Percentiles rank a stretch among this genome's conserved stretches.
These are phyloP conservation scores for Poeciliopsis retropinna DNA, from an alignment of 2,113 vertebrate genomes.

Conservation along the genomic window DNA sequence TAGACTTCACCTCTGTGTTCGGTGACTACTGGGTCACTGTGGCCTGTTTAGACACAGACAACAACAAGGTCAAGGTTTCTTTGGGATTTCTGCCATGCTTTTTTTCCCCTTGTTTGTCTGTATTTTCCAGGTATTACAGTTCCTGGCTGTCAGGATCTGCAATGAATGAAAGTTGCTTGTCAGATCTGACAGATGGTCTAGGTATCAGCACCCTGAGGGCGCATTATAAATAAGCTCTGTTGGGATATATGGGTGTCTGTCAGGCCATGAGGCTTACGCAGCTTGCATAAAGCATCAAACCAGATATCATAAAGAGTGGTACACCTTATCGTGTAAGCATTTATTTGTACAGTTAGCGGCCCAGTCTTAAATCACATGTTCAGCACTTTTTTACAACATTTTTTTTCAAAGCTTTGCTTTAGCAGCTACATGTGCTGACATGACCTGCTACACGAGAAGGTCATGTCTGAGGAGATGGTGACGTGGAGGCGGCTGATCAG, in stretches of 20 bases:
- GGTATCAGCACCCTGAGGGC: neutral
- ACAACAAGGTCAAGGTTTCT: conserved; percentile 10
- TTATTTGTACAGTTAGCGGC: neutral
- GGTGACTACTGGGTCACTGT: conserved; percentile 16
- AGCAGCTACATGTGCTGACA: neutral
- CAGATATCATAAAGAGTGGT: neutral
- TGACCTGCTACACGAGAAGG: conserved; percentile 23
- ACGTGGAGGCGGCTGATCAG: conserved; percentile 1
- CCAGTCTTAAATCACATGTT: neutral
- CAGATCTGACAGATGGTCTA: conserved; percentile 25
- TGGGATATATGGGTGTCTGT: conserved; percentile 2
- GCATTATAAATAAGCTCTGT: conserved; percentile 10
- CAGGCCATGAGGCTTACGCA: conserved; percentile 6
- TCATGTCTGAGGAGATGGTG: conserved; percentile 11
- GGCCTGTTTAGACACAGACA: conserved; percentile 16
- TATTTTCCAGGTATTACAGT: neutral
- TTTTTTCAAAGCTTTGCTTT: neutral
- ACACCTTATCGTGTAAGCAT: neutral
- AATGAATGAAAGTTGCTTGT: conserved; percentile 5
- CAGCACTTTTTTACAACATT: neutral
- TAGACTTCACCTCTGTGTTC: conserved; percentile 11
- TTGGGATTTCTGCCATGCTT: neutral
- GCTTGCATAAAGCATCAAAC: neutral
- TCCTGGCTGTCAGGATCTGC: neutral
- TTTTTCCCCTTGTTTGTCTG: neutral